These are phyloP conservation scores for Sphecodes monilicornis DNA, from an alignment of 2,888 invertebrate species.

Conservation along the genomic window DNA sequence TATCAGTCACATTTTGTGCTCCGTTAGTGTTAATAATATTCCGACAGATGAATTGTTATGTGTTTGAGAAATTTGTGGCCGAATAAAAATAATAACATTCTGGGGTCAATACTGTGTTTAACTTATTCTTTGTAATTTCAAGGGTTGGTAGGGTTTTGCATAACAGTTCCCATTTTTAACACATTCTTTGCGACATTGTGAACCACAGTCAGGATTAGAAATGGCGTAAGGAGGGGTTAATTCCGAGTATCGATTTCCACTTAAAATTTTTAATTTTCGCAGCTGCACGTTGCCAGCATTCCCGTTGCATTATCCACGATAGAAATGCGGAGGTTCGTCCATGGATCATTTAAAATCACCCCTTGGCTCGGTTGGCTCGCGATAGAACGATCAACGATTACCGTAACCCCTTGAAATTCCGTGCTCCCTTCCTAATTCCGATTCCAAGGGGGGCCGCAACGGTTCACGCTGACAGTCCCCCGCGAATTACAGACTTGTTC, in stretches of 20 bases:
- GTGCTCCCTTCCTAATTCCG: slow-evolving; percentile 66
- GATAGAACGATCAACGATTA: slow-evolving; percentile 66
- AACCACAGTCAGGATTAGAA: background rate
- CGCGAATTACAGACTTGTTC: slow-evolving; percentile 65
- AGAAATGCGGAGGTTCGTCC: slow-evolving; percentile 51
- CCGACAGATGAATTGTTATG: too few species aligned
- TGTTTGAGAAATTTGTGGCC: too few species aligned
- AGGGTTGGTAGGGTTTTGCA: too few species aligned
- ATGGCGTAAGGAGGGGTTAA: background rate
- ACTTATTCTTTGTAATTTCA: too few species aligned
- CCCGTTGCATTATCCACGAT: slow-evolving; percentile 60
- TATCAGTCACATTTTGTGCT: too few species aligned
- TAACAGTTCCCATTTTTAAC: too few species aligned
- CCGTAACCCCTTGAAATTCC: slow-evolving; percentile 70
- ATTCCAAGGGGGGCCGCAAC: slow-evolving; percentile 51
- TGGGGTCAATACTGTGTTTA: too few species aligned
- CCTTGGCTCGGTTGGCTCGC: slow-evolving; percentile 32
- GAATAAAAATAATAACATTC: too few species aligned
- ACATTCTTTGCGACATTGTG: background rate
- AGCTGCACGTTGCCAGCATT: slow-evolving; percentile 51
- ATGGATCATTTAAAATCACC: slow-evolving; percentile 55
- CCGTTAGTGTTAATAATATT: too few species aligned
- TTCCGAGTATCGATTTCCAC: slow-evolving; percentile 35
- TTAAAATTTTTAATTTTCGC: slow-evolving; percentile 60
- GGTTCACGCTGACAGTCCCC: slow-evolving; percentile 69